Percentiles rank a stretch among this genome's conserved stretches.
phyloP scores from a whole-genome alignment of 2,113 vertebrate genomes.

The Ammodramus savannarum region DNA sequence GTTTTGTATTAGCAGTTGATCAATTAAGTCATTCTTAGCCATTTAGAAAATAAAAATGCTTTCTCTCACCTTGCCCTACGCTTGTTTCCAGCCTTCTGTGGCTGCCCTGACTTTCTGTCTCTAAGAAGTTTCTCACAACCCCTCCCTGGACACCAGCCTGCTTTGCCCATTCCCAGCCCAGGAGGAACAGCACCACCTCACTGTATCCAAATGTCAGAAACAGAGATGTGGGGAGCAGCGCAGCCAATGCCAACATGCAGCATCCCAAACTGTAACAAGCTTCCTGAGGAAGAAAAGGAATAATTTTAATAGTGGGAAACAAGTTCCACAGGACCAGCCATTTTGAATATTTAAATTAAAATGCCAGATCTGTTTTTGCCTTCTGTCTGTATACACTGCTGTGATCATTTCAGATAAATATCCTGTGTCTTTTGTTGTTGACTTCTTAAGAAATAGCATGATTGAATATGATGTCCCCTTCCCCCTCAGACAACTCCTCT shows the following conservation, averaged over 20 bases:
- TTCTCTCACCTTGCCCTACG: neutral
- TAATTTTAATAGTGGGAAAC: neutral
- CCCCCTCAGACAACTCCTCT: neutral
- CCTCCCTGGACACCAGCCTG: neutral
- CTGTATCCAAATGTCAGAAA: neutral
- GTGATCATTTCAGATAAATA: constrained; percentile 2
- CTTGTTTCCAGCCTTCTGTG: neutral
- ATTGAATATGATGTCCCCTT: neutral
- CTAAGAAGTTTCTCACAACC: neutral
- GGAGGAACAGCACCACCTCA: accelerated
- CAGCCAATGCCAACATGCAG: accelerated
- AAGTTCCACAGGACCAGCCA: neutral
- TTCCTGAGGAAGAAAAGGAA: neutral
- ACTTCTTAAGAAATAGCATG: neutral
- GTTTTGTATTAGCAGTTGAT: neutral
- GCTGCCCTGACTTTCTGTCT: neutral
- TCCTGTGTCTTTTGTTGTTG: neutral
- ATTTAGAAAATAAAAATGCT: neutral
- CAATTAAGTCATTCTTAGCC: neutral
- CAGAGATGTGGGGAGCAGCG: accelerated
- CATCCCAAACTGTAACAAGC: neutral
- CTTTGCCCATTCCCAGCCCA: neutral
- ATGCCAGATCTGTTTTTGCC: neutral
- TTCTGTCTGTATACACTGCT: neutral
- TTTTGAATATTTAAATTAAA: constrained; percentile 34